Conservation (phyloP, 1,140 invertebrate species). For the Musca vetustissima region DNA sequence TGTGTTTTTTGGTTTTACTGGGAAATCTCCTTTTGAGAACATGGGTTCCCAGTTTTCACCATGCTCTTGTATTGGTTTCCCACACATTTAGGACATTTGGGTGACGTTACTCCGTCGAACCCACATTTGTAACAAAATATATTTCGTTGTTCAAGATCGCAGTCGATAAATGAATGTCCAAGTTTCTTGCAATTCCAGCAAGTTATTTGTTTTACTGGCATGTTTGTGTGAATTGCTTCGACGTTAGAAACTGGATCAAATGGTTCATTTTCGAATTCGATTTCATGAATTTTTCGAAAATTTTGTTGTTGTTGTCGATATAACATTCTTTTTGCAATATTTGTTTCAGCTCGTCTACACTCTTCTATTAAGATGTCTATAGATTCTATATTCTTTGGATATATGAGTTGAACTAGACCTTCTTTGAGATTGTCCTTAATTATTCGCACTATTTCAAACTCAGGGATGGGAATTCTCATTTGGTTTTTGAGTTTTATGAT, state of each 20-base stretch:
- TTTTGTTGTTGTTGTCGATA: not conserved
- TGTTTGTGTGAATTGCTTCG: not conserved
- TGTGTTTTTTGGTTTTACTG: not conserved
- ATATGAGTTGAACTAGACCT: not conserved
- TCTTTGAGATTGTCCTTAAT: conserved; percentile 1
- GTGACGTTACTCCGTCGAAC: not conserved
- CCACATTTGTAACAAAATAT: not conserved
- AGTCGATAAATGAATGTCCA: not conserved
- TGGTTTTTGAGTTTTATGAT: not conserved
- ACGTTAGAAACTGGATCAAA: not conserved
- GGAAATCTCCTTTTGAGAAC: not conserved
- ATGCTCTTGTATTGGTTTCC: not conserved
- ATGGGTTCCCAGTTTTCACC: not conserved
- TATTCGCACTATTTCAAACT: not conserved
- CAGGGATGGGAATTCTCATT: not conserved
- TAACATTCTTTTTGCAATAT: not conserved
- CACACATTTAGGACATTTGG: not conserved
- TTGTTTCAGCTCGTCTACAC: not conserved
- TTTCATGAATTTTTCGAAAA: not conserved
- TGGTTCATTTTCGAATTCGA: not conserved
- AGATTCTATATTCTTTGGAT: not conserved
- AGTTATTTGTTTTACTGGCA: not conserved
- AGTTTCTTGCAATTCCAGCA: not conserved
- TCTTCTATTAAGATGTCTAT: not conserved
- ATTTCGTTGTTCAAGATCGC: not conserved